Base-by-base conservation (phyloP, 2,888 invertebrate genomes). In the Anoncus sp. region DNA sequence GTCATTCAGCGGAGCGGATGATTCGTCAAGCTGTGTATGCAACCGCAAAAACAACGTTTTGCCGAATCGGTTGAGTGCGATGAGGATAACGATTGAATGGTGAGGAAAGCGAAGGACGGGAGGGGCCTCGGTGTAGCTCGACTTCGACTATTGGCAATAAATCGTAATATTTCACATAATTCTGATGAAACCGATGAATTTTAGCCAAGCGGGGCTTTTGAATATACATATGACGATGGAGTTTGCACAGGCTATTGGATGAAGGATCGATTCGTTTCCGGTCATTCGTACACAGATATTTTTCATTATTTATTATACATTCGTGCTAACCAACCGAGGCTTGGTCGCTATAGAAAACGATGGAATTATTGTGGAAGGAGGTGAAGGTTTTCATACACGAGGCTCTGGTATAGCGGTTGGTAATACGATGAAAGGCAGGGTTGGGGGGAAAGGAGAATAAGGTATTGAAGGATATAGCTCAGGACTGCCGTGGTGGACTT, bases 1-100 rank as follows among this genome's bases (percentile, higher is more conserved):
- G 59, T 77, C 73, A 75, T 62, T 75, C 78, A 62, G 40, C 75
- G 63, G 43, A 75, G 78, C 78, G 71, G 66, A 75, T 78, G 78
- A 78, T 78, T 78, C 63, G 71, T 78, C 78, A 78, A 74, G 70
- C 65, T 65, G 47, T 53, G 40, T 60, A 27, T 16, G 69, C 57
- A 12, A 31, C 70, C 71, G 47, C 78, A 75, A 75, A 75, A 75
- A 75, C 66, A 66, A 66, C 55, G 59, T 45, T 57, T 53, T n/a
- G 65, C 31, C 40, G 77, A 53, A 62, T 55, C 65, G 65, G 51
- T 60, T 43, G 70, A 57, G 47, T 31, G 22, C 40, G 18, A 51
- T 18, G 63, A 55, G 53, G 55, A 49, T 63, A 47, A 24, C 18
- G 14, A 40, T 53, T 53, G 24, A 27, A 47, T 12, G 24, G 66